phyloP scores from a whole-genome alignment of 1,140 invertebrate genomes.

The Mycetomoellerius zeteki region DNA sequence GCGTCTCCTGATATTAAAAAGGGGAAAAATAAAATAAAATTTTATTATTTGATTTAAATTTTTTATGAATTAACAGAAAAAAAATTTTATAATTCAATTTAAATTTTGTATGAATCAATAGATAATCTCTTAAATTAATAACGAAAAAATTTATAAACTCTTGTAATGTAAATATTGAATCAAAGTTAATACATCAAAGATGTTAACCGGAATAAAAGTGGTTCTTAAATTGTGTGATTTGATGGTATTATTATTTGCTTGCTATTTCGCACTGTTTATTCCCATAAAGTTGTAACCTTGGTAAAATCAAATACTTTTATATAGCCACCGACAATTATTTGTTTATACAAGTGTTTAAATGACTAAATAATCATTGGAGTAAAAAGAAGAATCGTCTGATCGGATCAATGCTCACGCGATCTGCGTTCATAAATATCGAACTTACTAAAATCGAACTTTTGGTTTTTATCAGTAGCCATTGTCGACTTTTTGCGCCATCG shows the following conservation, averaged over 20 bases:
- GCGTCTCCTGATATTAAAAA: too few relatives aligned
- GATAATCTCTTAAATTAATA: too few relatives aligned
- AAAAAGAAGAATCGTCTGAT: not conserved
- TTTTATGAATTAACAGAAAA: too few relatives aligned
- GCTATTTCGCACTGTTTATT: not conserved
- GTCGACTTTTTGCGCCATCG: conserved; percentile 34
- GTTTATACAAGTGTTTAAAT: not conserved
- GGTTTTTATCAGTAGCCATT: conserved; percentile 23
- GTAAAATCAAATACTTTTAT: not conserved
- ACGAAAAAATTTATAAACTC: not conserved
- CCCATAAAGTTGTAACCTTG: not conserved
- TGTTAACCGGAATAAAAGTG: not conserved
- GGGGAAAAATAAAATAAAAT: too few relatives aligned
- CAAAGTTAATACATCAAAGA: not conserved
- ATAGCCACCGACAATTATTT: not conserved
- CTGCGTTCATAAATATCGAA: not conserved
- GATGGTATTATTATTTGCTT: not conserved
- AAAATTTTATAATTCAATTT: too few relatives aligned
- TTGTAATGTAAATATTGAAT: not conserved
- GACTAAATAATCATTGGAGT: not conserved
- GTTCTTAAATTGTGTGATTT: not conserved
- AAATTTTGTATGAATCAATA: too few relatives aligned
- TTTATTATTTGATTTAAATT: too few relatives aligned
- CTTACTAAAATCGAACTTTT: not conserved
- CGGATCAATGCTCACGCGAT: not conserved